Conservation (phyloP, 2,888 invertebrate species). For the Aproaerema taeniolella region DNA sequence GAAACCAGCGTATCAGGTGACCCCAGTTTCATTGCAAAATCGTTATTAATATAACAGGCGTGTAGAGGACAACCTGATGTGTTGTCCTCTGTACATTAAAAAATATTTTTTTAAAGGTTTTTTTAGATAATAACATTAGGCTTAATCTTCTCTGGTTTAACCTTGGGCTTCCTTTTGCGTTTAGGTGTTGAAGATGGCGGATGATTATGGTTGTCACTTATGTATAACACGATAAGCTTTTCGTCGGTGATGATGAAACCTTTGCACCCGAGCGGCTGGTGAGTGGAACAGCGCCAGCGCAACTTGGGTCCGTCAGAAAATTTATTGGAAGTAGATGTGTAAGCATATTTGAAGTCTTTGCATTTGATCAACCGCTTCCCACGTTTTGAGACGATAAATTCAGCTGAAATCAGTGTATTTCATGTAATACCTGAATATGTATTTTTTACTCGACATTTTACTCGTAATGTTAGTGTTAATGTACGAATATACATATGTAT, state of each 20-base stretch:
- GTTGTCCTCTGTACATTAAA: too few relatives aligned
- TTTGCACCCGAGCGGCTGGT: background rate
- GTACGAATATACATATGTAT: too few relatives aligned
- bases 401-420: background rate
- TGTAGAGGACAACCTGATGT: too few relatives aligned
- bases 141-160: background rate
- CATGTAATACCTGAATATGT: too few relatives aligned
- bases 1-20: too few relatives aligned
- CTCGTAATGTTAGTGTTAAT: too few relatives aligned
- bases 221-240: background rate
- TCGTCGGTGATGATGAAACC: background rate
- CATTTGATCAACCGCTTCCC: background rate
- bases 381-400: background rate
- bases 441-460: too few relatives aligned
- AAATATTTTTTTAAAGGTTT: too few relatives aligned
- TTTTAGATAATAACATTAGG: background rate
- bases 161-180: background rate
- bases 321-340: background rate
- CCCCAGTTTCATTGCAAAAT: too few relatives aligned
- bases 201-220: background rate
- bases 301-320: background rate
- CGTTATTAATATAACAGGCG: too few relatives aligned
- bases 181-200: background rate
- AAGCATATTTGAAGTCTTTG: background rate
- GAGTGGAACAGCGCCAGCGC: background rate